These are phyloP conservation scores for Silurus meridionalis DNA, from an alignment of 2,113 vertebrate species.

Conservation along the genomic window DNA sequence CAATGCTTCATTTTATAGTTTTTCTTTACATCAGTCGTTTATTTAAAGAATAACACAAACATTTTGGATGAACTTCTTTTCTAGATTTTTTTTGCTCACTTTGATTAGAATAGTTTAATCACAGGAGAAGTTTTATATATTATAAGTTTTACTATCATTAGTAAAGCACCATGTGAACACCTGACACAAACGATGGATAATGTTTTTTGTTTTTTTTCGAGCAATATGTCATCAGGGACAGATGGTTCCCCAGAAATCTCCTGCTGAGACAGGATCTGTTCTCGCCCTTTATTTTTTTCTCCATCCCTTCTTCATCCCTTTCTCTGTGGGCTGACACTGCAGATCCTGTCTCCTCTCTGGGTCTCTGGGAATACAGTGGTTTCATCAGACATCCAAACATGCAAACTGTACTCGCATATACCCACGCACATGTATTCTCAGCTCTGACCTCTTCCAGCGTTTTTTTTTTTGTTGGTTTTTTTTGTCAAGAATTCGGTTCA, in stretches of 20 bases:
- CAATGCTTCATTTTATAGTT: background rate
- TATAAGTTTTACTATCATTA: background rate
- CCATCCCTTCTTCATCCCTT: background rate
- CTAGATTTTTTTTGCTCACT: too few species aligned
- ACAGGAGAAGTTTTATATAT: too few species aligned
- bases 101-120: too few species aligned
- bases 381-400: slow-evolving; percentile 13
- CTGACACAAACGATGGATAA: background rate
- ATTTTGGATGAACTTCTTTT: too few species aligned
- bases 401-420: slow-evolving; percentile 15
- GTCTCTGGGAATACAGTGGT: background rate
- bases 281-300: too few species aligned
- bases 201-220: background rate
- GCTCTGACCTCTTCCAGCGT: background rate
- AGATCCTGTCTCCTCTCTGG: background rate
- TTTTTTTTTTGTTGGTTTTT: background rate
- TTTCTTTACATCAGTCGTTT: too few species aligned
- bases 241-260: slow-evolving; percentile 13
- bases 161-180: background rate
- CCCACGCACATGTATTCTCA: slow-evolving; percentile 45
- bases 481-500: background rate
- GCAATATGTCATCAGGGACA: background rate
- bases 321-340: background rate
- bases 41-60: too few species aligned
- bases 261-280: background rate